These are phyloP conservation scores for Melospiza georgiana DNA, from an alignment of 2,113 vertebrate genomes.

Conservation along the genomic window DNA sequence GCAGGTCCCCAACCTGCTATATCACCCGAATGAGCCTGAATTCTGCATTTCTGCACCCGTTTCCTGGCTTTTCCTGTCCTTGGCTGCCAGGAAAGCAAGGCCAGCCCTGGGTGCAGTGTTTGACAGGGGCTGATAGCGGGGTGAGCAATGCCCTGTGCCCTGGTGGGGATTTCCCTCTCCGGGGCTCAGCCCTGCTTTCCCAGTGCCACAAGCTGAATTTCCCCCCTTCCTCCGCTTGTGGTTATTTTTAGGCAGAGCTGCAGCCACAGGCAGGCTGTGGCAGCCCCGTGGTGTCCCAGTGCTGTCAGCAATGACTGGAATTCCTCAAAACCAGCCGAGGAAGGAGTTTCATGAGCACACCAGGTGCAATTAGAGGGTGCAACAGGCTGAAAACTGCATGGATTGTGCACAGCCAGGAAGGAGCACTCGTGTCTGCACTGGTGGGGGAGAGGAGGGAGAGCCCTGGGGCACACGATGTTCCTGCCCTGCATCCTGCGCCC, in stretches of 20 bases:
- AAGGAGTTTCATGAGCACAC: neutral
- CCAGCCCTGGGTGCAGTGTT: neutral
- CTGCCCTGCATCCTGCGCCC: neutral
- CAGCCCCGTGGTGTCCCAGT: neutral
- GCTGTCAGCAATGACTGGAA: fast-evolving
- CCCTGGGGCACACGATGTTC: fast-evolving
- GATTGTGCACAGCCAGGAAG: neutral
- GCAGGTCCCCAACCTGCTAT: neutral
- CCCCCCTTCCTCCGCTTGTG: neutral
- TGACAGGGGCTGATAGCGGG: neutral
- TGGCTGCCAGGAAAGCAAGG: neutral
- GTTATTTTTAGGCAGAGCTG: neutral
- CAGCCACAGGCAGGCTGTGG: neutral
- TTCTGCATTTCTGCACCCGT: neutral
- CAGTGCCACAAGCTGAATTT: neutral
- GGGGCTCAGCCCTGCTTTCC: neutral
- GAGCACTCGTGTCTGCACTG: neutral
- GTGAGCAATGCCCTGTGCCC: neutral
- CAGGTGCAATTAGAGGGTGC: neutral
- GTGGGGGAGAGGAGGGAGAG: neutral
- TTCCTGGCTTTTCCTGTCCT: neutral
- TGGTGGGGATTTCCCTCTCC: neutral
- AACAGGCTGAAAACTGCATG: neutral
- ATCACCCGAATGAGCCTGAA: neutral
- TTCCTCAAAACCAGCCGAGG: neutral